Percentiles rank a stretch among this genome's conserved stretches.
These are phyloP conservation scores for Holothuria leucospilota DNA, from an alignment of 53 echinoderm and acorn worm genomes.

Conservation along the genomic window DNA sequence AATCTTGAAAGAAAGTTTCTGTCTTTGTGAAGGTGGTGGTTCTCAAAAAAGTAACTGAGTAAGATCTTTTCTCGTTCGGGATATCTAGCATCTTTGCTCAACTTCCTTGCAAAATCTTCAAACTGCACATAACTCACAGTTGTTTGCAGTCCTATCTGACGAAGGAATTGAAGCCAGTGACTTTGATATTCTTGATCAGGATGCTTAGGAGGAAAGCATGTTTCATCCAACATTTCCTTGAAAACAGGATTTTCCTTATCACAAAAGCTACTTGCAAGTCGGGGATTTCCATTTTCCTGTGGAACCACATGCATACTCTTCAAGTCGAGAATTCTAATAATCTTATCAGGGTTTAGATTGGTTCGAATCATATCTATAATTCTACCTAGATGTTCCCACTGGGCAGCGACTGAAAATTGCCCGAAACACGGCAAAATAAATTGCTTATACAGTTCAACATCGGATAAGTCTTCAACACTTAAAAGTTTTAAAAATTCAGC, in stretches of 20 bases:
- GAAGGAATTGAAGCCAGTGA: not conserved
- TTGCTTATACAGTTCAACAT: not conserved
- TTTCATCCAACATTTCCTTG: not conserved
- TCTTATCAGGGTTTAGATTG: not conserved
- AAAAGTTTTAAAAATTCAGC: not conserved
- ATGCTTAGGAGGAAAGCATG: not conserved
- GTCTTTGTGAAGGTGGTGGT: not conserved
- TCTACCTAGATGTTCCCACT: not conserved
- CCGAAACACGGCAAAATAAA: not conserved
- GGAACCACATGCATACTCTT: not conserved
- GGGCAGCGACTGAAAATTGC: not conserved
- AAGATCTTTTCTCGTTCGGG: constrained; percentile 9
- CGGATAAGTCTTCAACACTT: not conserved
- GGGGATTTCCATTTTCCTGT: not conserved
- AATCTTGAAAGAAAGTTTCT: not conserved
- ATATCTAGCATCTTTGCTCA: not conserved
- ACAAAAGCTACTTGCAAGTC: not conserved
- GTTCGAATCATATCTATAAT: not conserved
- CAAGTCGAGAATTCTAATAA: not conserved
- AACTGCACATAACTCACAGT: not conserved
- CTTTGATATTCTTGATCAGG: not conserved
- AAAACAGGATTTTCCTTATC: constrained; percentile 17
- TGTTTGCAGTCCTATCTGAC: constrained; percentile 5
- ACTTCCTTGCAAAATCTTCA: not conserved
- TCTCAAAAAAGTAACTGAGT: not conserved